Evolutionary conservation across 2,113 vertebrate genomes (phyloP), one percentile per base, ranked within the genome.

Genomic region (Formicarius rufipectus): DNA sequence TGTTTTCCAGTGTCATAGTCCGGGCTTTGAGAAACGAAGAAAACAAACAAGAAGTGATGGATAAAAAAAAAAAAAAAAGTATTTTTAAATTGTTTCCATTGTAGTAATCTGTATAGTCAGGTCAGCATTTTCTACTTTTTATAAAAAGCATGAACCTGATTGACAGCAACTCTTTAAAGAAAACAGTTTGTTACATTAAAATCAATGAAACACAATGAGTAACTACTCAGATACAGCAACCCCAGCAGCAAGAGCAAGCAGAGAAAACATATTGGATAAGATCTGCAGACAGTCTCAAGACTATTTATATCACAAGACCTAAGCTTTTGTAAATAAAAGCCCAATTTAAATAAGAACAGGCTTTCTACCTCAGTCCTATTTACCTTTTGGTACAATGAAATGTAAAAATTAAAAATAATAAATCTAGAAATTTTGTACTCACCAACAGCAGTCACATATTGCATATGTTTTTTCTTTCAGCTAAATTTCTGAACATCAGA

Each of bases 201-300:
- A n/a, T 74, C 96, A 90, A 18, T 68, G 60, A 67, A 75, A 89
- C 73, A 55, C 77, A 90, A 81, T 55, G 53, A 87, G 42, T 79
- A 90, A 94, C 45, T 87, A 58, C 63, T 96, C 75, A 84, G 56
- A 66, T 75, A 50, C 3, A 94, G 86, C 39, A 94, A 86, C 44
- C 35, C 84, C 86, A 90, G 89, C 69, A 94, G 83, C 92, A 95
- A 95, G 72, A 94, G 49, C 90, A 93, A 84, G 44, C 47, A 91
- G 60, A 84, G 84, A 69, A 75, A 87, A 58, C n/a, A 85, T 73
- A 80, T 28, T 87, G 66, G 62, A 62, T 63, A 93, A 50, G 39
- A 47, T 37, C 75, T 89, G 84, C 37, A 80, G 45, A 87, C 50
- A 83, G 72, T 83, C 81, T 85, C 30, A 87, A 64, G n/a, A 49